Percentiles rank a stretch among this genome's conserved stretches.
Conservation (phyloP, 2,888 invertebrate genomes). For the Euproctis similis region DNA sequence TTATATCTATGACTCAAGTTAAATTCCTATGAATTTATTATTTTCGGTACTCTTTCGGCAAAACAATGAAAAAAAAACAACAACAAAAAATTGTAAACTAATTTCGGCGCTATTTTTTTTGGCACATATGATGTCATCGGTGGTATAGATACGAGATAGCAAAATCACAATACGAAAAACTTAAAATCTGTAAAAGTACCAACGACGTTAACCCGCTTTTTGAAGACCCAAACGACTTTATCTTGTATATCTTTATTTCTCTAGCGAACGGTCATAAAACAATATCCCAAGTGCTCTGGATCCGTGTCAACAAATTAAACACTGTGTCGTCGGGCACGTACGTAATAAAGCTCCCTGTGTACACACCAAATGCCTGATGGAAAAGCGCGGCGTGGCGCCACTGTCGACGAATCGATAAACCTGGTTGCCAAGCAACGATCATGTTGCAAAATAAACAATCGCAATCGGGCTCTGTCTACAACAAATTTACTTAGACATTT, state of each 20-base stretch:
- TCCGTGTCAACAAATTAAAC: slow-evolving; percentile 29
- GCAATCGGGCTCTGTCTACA: slow-evolving; percentile 53
- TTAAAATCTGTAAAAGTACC: too few relatives aligned
- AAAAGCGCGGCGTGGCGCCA: slow-evolving; percentile 49
- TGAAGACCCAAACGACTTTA: too few relatives aligned
- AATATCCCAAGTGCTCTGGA: slow-evolving; percentile 16
- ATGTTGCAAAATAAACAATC: slow-evolving; percentile 77
- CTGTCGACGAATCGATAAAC: slow-evolving; percentile 64
- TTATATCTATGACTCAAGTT: too few relatives aligned
- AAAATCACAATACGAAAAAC: too few relatives aligned
- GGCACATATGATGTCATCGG: too few relatives aligned
- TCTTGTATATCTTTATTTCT: slow-evolving; percentile 14
- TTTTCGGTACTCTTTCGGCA: too few relatives aligned
- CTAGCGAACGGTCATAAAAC: slow-evolving; percentile 17
- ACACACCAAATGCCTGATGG: slow-evolving; percentile 13
- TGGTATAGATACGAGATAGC: too few relatives aligned
- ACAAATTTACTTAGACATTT: slow-evolving; percentile 74
- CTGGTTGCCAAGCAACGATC: slow-evolving; percentile 69
- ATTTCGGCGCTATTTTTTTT: too few relatives aligned
- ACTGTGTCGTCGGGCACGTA: slow-evolving; percentile 22
- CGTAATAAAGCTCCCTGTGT: slow-evolving; percentile 27
- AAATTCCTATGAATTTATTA: too few relatives aligned
- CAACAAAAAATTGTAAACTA: too few relatives aligned
- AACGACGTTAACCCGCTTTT: too few relatives aligned
- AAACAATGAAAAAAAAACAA: too few relatives aligned